A percentile compares a stretch with the other conserved stretches of the same genome.
Conservation (phyloP, 2,797 vertebrate species). For the Sarcoramphus papa region DNA sequence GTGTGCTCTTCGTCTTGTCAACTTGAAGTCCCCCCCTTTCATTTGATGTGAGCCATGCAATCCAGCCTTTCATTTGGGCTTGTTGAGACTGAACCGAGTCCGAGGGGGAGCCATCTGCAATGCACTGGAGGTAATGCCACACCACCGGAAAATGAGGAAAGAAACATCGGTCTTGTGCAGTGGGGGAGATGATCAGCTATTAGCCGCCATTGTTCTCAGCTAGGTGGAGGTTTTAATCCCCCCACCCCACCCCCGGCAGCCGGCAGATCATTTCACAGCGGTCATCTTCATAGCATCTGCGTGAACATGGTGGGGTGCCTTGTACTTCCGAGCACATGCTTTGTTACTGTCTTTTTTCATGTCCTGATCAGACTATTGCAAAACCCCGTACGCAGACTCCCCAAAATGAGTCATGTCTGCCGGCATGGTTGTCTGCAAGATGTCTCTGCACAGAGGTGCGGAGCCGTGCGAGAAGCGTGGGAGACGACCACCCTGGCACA, state of each 20-base stretch:
- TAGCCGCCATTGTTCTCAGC: background rate
- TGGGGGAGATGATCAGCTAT: background rate
- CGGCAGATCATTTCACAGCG: background rate
- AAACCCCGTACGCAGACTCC: background rate
- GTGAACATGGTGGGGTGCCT: background rate
- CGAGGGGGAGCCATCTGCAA: fast-evolving
- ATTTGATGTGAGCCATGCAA: fast-evolving
- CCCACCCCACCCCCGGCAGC: background rate
- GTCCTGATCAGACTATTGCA: constrained; percentile 25
- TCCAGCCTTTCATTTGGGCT: background rate
- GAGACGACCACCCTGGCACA: background rate
- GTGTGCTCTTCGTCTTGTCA: fast-evolving
- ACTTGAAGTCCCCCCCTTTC: fast-evolving
- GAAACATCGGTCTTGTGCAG: background rate
- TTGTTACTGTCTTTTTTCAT: background rate
- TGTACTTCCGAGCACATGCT: background rate
- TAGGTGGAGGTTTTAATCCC: background rate
- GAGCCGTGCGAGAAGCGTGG: fast-evolving
- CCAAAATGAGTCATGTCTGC: constrained; percentile 40
- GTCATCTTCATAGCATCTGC: background rate
- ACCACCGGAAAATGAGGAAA: background rate
- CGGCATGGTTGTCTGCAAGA: background rate
- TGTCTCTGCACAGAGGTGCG: background rate
- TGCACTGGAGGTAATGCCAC: background rate
- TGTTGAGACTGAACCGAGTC: background rate